These are phyloP conservation scores for Heliothis subflexa DNA, from an alignment of 1,140 invertebrate genomes.

Conservation along the genomic window DNA sequence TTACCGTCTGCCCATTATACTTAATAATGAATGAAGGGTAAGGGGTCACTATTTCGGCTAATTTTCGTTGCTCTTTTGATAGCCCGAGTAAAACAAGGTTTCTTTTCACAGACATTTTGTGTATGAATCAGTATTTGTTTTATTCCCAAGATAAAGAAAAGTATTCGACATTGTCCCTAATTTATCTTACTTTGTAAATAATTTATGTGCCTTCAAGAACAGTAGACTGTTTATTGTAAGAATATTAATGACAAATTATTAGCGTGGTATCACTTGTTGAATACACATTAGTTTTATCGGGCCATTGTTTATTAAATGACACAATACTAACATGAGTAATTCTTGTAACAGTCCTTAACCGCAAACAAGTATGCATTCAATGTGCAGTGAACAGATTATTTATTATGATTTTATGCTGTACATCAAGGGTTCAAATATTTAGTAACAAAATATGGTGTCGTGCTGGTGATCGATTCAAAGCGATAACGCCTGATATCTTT, in stretches of 20 bases:
- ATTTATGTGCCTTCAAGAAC: conserved; percentile 3
- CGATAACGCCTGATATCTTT: too few species aligned
- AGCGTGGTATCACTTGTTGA: conserved; percentile 13
- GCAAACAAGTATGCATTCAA: conserved; percentile 13
- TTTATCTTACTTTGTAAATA: conserved; percentile 13
- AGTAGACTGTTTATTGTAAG: conserved; percentile 9
- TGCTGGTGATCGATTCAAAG: neutral
- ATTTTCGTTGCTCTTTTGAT: conserved; percentile 12
- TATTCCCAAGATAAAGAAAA: neutral
- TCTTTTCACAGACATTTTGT: neutral
- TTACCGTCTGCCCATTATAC: conserved; percentile 16
- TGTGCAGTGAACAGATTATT: neutral
- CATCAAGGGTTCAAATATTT: neutral
- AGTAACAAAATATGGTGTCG: neutral
- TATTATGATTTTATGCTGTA: neutral
- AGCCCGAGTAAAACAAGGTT: neutral
- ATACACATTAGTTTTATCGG: conserved; percentile 35
- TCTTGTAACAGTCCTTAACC: conserved; percentile 9
- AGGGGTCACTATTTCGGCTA: conserved; percentile 14
- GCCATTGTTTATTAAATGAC: conserved; percentile 22
- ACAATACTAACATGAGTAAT: conserved; percentile 30
- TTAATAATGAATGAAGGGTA: conserved; percentile 10
- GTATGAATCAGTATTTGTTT: conserved; percentile 2
- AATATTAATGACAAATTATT: conserved; percentile 35
- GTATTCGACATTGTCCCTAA: conserved; percentile 2